These are phyloP conservation scores for Ataeniobius toweri DNA, from an alignment of 2,797 vertebrate genomes.

Conservation along the genomic window DNA sequence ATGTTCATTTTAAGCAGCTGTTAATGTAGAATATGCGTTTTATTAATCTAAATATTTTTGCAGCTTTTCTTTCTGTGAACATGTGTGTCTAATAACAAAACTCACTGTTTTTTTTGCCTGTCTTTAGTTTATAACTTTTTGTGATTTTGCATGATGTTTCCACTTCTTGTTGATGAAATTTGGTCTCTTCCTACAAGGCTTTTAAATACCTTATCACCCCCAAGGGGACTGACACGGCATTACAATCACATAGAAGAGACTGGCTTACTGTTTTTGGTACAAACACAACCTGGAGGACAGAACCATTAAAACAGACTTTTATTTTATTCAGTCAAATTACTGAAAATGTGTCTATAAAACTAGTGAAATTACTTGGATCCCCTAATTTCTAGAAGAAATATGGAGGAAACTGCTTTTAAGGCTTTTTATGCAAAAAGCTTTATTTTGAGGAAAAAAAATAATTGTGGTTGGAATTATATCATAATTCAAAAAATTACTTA, in stretches of 20 bases:
- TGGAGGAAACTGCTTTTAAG: neutral
- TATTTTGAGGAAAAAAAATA: no score
- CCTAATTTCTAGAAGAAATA: neutral
- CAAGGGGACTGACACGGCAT: slow-evolving; percentile 28
- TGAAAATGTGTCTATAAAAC: neutral
- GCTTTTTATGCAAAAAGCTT: neutral
- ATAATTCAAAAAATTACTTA: neutral
- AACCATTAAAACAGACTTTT: neutral
- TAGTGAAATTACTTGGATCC: neutral
- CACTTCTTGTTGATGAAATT: neutral
- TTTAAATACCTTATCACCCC: slow-evolving; percentile 33
- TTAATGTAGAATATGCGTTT: neutral
- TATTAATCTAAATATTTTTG: neutral
- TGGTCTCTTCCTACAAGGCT: neutral
- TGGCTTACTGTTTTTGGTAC: neutral
- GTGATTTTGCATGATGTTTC: neutral
- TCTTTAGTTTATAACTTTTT: neutral
- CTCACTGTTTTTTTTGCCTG: neutral
- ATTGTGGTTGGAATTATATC: neutral
- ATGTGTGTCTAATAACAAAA: neutral
- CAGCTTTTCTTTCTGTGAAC: no score
- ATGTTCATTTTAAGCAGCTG: neutral
- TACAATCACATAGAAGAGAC: neutral
- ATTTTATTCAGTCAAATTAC: neutral
- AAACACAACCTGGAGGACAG: neutral